Base-by-base conservation (phyloP, 2,113 vertebrate genomes). In the Mirounga angustirostris region DNA sequence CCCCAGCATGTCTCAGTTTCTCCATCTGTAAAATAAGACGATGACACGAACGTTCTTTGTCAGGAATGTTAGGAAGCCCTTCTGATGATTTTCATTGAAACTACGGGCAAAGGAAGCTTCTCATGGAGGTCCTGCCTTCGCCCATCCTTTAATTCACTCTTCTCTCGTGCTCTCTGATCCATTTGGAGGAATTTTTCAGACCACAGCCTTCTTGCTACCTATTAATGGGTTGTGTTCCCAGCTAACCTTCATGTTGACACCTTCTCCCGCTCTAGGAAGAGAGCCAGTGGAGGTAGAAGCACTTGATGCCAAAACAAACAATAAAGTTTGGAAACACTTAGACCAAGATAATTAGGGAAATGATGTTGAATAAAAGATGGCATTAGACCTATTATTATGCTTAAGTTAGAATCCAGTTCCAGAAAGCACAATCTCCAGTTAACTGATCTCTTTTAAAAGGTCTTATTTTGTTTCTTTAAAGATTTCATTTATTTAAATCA, bases 261-360 rank as follows among this genome's bases (percentile, higher is more conserved):
- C 80, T 54, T 82, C 86, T 65, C n/a, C 54, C 52, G 73, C 69
- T 46, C 46, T 33, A 54, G 73, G 81, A 82, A 82, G 91, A 96
- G 40, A 88, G 79, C 22, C 24, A 16, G 65, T 46, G 30, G 56
- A 40, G 46, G 28, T 78, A 54, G 78, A 67, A 93, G 30, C 43
- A 16, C 83, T 28, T 76, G 52, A 1, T 79, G 97, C 96, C 97
- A 95, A 94, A 92, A 85, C 88, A 96, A 97, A 95, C 36, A 65
- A 14, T 78, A 28, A 63, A 63, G 81, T 84, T 95, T 91, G 59
- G 84, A 96, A 97, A 95, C 73, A 81, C 65, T 96, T 86, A 85
- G 69, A 82, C 80, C 65, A 69, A 96, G 84, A 73, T 83, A 91
- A 97, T 97, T 93, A 96, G 96, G 93, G 96, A 89, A 92, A 91